Evolutionary conservation across 2,113 vertebrate genomes (phyloP).

Genomic region (Tonatia bakeri): DNA sequence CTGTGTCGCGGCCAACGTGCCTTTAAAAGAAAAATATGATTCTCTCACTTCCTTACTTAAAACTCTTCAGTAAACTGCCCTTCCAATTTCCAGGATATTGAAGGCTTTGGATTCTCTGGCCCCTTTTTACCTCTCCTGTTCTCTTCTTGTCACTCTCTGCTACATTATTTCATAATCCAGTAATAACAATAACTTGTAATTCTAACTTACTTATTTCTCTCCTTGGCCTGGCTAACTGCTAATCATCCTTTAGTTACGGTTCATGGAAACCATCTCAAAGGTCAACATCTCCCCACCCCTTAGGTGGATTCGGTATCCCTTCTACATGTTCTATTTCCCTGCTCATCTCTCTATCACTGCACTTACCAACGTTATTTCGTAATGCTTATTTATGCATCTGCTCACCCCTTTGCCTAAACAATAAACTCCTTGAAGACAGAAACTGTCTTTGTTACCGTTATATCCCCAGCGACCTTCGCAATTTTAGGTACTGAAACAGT

Average conservation of each 20-base stretch:
- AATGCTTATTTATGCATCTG: neutral
- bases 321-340: neutral
- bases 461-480: too few species aligned
- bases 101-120: neutral
- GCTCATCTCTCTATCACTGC: neutral
- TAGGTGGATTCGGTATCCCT: neutral
- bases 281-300: neutral
- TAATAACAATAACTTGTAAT: neutral
- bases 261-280: neutral
- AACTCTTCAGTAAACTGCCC: neutral
- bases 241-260: neutral
- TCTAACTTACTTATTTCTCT: neutral
- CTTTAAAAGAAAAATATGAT: neutral
- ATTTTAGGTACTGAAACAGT: neutral
- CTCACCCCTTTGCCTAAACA: neutral
- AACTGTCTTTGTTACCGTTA: neutral
- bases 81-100: neutral
- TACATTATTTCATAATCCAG: neutral
- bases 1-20: neutral
- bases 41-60: neutral
- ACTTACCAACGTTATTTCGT: neutral
- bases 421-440: neutral
- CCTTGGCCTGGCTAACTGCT: neutral
- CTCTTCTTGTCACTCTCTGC: neutral
- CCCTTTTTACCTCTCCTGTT: neutral